These are phyloP conservation scores for Phalacrocorax carbo DNA, from an alignment of 2,113 vertebrate genomes.

Conservation along the genomic window DNA sequence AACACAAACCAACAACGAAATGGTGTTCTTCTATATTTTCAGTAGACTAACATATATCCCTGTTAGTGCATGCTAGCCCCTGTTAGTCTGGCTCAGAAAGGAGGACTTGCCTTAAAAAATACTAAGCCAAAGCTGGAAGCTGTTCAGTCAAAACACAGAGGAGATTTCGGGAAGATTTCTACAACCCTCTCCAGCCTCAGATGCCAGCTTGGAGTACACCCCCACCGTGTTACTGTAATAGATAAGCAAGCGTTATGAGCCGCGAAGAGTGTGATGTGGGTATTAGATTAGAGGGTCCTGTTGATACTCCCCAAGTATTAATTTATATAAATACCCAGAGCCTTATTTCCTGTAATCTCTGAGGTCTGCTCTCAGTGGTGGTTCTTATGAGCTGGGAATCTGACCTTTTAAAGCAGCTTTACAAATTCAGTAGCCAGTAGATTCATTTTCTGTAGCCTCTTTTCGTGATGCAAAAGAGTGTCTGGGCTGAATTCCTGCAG, in stretches of 20 bases:
- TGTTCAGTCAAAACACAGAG: background rate
- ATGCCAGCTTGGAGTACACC: background rate
- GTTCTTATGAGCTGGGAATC: background rate
- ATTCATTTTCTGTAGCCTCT: slow-evolving; percentile 34
- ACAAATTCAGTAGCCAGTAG: slow-evolving; percentile 14
- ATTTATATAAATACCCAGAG: slow-evolving; percentile 37
- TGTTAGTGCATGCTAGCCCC: background rate
- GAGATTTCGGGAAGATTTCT: background rate
- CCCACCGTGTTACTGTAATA: background rate
- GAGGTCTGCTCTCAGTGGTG: background rate
- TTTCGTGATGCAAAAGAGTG: background rate
- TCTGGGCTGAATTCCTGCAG: background rate
- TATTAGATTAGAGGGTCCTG: background rate
- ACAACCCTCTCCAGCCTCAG: background rate
- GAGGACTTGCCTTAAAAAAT: background rate
- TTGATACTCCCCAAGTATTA: background rate
- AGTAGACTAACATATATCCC: background rate
- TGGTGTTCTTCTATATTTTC: background rate
- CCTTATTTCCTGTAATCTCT: background rate
- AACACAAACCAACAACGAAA: background rate
- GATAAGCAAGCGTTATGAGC: background rate
- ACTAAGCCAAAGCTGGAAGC: background rate
- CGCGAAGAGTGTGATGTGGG: background rate
- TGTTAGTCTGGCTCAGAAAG: background rate
- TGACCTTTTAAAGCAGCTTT: slow-evolving; percentile 55